phyloP scores from a whole-genome alignment of 2,797 vertebrate species.

The Tamandua tetradactyla region DNA sequence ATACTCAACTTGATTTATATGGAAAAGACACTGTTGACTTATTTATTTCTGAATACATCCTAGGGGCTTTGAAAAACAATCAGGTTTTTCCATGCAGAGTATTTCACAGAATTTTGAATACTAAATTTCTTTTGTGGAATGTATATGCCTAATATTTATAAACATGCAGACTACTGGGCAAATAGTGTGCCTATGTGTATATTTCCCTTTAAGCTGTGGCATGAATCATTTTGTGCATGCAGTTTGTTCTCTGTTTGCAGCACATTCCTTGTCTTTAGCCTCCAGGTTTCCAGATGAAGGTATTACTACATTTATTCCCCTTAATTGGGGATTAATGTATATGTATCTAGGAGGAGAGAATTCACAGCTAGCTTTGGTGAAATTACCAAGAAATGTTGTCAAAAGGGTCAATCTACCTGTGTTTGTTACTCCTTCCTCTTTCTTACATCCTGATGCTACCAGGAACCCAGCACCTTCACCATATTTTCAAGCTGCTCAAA shows the following conservation, averaged over 20 bases:
- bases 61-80: not conserved
- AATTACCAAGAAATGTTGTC: not conserved
- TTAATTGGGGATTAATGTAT: not conserved
- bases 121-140: not conserved
- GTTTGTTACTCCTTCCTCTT: not conserved
- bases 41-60: not conserved
- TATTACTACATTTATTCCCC: not conserved
- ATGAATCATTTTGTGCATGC: not conserved
- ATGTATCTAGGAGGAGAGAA: not conserved
- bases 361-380: not conserved
- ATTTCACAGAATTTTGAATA: not conserved
- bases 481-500: not conserved
- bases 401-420: not conserved
- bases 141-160: not conserved
- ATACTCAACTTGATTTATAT: not conserved
- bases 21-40: not conserved
- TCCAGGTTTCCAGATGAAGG: not conserved
- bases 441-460: not conserved
- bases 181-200: not conserved
- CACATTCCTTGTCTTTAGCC: no score
- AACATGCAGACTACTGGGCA: not conserved
- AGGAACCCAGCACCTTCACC: not conserved
- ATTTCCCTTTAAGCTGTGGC: not conserved
- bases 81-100: not conserved
- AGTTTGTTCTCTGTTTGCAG: not conserved